These are phyloP conservation scores for Takifugu ocellatus DNA, from an alignment of 2,797 vertebrate genomes.

Conservation along the genomic window DNA sequence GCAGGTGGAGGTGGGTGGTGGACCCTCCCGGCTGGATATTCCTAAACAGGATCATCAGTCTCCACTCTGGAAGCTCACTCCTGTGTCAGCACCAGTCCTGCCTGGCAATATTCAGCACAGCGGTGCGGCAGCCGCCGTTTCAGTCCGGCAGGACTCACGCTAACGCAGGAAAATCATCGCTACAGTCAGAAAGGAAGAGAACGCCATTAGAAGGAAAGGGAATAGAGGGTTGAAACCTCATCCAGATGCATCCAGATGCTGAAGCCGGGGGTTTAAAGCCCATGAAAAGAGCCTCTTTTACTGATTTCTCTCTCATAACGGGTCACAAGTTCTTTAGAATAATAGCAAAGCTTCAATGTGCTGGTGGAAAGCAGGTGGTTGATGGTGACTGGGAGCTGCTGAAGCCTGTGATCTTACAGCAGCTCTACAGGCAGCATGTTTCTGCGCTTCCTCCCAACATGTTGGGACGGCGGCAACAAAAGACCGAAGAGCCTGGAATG, in stretches of 20 bases:
- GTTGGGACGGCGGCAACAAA: not conserved
- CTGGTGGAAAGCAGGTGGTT: too few species aligned
- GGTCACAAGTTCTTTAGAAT: too few species aligned
- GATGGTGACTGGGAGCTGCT: too few species aligned
- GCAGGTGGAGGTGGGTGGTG: constrained; percentile 62
- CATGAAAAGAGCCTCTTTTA: too few species aligned
- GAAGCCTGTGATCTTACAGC: too few species aligned
- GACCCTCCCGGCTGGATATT: constrained; percentile 55
- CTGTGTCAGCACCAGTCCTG: constrained; percentile 29
- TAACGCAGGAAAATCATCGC: constrained; percentile 39
- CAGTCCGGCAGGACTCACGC: constrained; percentile 46
- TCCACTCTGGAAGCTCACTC: constrained; percentile 27
- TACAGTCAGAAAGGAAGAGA: not conserved
- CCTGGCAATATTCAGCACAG: constrained; percentile 39
- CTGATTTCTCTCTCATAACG: too few species aligned
- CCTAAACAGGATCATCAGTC: constrained; percentile 32
- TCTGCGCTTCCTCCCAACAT: not conserved
- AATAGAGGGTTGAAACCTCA: constrained; percentile 21
- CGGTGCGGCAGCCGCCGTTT: constrained; percentile 54
- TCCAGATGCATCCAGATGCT: too few species aligned
- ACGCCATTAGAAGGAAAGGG: constrained; percentile 7
- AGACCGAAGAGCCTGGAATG: not conserved
- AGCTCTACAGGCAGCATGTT: too few species aligned
- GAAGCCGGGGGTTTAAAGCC: too few species aligned
- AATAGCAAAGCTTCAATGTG: too few species aligned